Evolutionary conservation across 2,888 invertebrate species (phyloP).

Genomic region (Epirrhoe alternata): DNA sequence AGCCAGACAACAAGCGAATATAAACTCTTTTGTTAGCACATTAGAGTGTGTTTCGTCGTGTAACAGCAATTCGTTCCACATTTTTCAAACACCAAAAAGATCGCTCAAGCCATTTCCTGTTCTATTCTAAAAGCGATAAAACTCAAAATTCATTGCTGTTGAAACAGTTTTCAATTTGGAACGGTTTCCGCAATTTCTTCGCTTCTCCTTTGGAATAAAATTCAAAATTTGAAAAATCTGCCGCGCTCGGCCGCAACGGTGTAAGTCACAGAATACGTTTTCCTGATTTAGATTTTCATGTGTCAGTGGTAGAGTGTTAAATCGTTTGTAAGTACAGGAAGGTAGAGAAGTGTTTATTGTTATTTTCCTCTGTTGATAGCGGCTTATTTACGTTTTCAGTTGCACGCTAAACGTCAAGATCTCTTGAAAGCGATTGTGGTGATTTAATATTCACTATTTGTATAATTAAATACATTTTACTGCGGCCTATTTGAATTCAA

Average conservation of each 20-base stretch:
- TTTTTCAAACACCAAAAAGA: conserved; percentile 57
- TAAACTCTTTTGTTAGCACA: conserved; percentile 46
- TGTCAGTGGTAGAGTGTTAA: conserved; percentile 47
- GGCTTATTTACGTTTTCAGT: conserved; percentile 47
- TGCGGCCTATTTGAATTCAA: conserved; percentile 31
- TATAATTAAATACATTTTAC: conserved; percentile 36
- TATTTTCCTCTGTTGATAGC: conserved; percentile 48
- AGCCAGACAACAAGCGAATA: conserved; percentile 46
- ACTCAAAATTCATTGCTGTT: conserved; percentile 69
- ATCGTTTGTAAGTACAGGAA: conserved; percentile 65
- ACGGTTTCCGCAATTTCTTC: conserved; percentile 38
- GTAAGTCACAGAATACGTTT: conserved; percentile 35
- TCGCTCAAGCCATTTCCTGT: conserved; percentile 73
- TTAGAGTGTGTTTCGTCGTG: conserved; percentile 46
- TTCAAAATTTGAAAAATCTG: conserved; percentile 30
- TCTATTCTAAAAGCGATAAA: conserved; percentile 76
- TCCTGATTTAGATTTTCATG: conserved; percentile 37
- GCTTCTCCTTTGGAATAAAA: conserved; percentile 35
- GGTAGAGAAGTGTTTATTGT: conserved; percentile 73
- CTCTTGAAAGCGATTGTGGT: conserved; percentile 43
- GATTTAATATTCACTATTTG: conserved; percentile 43
- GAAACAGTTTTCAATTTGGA: conserved; percentile 37
- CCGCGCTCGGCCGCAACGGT: conserved; percentile 19
- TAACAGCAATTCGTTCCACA: conserved; percentile 51
- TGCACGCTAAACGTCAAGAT: conserved; percentile 45